Evolutionary conservation across 92 coral and sea anemone genomes (phyloP), one percentile per base, ranked within the genome.

Genomic region (Porites evermanni): DNA sequence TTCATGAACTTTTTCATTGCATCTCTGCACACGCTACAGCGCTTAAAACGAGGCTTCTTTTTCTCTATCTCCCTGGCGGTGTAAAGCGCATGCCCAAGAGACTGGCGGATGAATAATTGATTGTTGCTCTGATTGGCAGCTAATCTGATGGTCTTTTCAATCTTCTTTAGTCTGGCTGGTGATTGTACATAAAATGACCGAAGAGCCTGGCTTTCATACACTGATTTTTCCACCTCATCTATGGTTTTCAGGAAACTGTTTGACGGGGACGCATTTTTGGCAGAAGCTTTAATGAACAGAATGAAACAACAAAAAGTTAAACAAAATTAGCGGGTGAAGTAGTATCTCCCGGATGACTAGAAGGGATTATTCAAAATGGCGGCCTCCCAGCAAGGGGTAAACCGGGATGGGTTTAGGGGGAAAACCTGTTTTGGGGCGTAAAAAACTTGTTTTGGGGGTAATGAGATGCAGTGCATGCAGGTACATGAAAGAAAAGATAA

Each of bases 161-260:
- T 82, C 50, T 53, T 88, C 17, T 8, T 54, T 44, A 88, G 70
- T 65, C 94, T 73, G 16, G 1, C 11, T 60, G 83, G 52, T 11
- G 77, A 83, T 86, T 79, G 79, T 32, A 12, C 75, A n/a, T 77
- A 82, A 63, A 20, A 74, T 2, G 79, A 69, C 16, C 82, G 47
- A 12, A 75, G 71, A 21, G 88, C 82, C 64, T 89, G 90, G 6
- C 92, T 92, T 6, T 84, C 88, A 26, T 83, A 89, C 8, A 92
- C 85, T 13, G 94, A 88, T 63, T 88, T 92, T 50, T 92, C 94
- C 26, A 92, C 81, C 52, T 92, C 84, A 64, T 85, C 92, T 12
- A 92, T 64, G 2, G 94, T 91, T 72, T 81, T 86, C 61, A 85
- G 54, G 69, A 88, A 88, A 21, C 71, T 88, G 84, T 92, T 92